phyloP scores from a whole-genome alignment of 1,140 invertebrate species.

The Neoseiulus cucumeris region DNA sequence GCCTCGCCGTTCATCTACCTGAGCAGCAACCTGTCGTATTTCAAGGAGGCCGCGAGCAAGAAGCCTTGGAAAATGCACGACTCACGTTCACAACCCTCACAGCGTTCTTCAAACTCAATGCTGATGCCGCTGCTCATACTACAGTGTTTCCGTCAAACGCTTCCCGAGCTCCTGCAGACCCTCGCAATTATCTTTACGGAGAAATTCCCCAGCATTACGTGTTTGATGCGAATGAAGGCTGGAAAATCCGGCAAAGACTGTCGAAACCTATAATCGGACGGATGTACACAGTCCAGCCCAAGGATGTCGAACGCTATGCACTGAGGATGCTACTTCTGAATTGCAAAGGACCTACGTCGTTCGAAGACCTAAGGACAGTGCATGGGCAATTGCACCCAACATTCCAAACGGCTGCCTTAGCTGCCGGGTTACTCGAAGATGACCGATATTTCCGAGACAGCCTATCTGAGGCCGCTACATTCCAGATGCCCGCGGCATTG shows the following conservation, averaged over 20 bases:
- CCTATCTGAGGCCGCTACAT: neutral
- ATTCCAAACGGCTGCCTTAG: neutral
- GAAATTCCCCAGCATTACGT: constrained; percentile 21
- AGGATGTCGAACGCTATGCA: constrained; percentile 18
- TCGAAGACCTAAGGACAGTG: constrained; percentile 19
- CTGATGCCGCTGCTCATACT: no score
- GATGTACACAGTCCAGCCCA: constrained; percentile 16
- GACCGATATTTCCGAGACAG: neutral
- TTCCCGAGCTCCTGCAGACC: constrained; percentile 12
- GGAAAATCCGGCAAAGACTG: neutral
- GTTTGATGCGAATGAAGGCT: neutral
- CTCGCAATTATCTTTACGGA: constrained; percentile 16
- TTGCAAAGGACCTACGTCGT: constrained; percentile 16
- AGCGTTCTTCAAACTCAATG: constrained; percentile 16
- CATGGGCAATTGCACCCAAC: neutral
- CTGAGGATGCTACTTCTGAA: constrained; percentile 20
- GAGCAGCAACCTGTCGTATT: no score
- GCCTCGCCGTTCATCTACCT: no score
- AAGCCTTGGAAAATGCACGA: no score
- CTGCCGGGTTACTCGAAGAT: neutral
- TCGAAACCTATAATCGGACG: constrained; percentile 16
- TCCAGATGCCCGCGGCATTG: neutral
- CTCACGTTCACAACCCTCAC: no score
- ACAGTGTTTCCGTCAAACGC: no score
- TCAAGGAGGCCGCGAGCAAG: no score